Evolutionary conservation across 2,888 invertebrate genomes (phyloP).

Genomic region (Mimachlamys varia): DNA sequence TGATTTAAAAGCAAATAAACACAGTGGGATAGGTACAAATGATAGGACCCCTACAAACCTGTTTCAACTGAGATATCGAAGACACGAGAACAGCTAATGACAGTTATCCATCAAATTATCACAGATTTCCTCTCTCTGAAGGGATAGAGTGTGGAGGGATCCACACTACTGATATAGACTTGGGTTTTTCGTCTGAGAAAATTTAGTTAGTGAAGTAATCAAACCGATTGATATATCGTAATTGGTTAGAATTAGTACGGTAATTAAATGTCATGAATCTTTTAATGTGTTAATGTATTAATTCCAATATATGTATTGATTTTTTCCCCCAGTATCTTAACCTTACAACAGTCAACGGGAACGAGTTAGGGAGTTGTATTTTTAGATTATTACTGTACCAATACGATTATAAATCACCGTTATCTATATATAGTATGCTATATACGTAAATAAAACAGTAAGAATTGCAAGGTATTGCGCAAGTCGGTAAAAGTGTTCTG

Average conservation of each 20-base stretch:
- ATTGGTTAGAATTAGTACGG: neutral
- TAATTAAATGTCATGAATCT: slow-evolving; percentile 24
- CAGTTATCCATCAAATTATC: slow-evolving; percentile 28
- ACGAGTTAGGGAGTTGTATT: neutral
- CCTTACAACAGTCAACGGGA: neutral
- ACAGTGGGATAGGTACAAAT: neutral
- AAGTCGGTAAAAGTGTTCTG: too few relatives aligned
- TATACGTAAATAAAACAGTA: too few relatives aligned
- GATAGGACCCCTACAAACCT: slow-evolving; percentile 5
- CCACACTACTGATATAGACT: neutral
- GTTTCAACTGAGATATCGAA: neutral
- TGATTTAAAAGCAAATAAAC: slow-evolving; percentile 2
- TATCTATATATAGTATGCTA: too few relatives aligned
- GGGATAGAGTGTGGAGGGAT: neutral
- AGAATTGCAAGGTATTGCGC: too few relatives aligned
- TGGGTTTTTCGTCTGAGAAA: neutral
- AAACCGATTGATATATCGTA: neutral
- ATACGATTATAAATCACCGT: too few relatives aligned
- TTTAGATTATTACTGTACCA: too few relatives aligned
- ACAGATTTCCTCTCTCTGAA: neutral
- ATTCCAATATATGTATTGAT: neutral
- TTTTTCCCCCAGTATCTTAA: neutral
- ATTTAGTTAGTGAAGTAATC: neutral
- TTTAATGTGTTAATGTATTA: slow-evolving; percentile 27
- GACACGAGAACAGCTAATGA: neutral